Evolutionary conservation across 2,797 vertebrate genomes (phyloP).

Genomic region (Sebastes flavidus): DNA sequence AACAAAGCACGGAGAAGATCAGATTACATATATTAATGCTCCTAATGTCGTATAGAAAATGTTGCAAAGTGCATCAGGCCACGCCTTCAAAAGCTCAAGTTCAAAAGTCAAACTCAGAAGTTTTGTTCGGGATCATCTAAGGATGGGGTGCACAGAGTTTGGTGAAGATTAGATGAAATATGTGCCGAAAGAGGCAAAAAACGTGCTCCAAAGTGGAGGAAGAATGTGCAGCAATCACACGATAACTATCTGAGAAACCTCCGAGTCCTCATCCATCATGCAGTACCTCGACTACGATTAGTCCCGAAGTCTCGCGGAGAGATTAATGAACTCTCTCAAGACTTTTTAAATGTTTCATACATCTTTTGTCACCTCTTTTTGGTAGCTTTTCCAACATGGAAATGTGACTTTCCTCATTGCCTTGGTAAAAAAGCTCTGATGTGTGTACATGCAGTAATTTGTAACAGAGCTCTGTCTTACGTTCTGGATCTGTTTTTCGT

Average conservation of each 20-base stretch:
- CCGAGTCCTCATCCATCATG: constrained; percentile 15
- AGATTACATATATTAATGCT: no score
- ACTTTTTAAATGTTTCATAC: constrained; percentile 7
- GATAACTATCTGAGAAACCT: not conserved
- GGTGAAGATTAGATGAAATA: not conserved
- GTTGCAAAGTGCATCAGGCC: no score
- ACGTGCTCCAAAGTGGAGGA: not conserved
- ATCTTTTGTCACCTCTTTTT: constrained; percentile 22
- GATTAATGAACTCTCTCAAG: constrained; percentile 27
- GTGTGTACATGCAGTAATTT: not conserved
- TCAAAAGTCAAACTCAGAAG: not conserved
- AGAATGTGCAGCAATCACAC: not conserved
- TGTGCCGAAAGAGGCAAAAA: not conserved
- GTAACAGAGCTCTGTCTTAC: constrained; percentile 13
- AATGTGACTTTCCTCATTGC: not conserved
- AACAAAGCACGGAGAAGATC: no score
- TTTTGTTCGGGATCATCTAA: not conserved
- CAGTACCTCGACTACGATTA: not conserved
- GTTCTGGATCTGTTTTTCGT: constrained; percentile 40
- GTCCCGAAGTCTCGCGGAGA: not conserved
- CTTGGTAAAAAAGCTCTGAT: not conserved
- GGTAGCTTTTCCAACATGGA: not conserved
- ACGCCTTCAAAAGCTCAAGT: no score
- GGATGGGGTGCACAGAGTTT: not conserved
- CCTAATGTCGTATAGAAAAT: no score